Conservation (phyloP, 2,888 invertebrate genomes). For the Fragum fragum region DNA sequence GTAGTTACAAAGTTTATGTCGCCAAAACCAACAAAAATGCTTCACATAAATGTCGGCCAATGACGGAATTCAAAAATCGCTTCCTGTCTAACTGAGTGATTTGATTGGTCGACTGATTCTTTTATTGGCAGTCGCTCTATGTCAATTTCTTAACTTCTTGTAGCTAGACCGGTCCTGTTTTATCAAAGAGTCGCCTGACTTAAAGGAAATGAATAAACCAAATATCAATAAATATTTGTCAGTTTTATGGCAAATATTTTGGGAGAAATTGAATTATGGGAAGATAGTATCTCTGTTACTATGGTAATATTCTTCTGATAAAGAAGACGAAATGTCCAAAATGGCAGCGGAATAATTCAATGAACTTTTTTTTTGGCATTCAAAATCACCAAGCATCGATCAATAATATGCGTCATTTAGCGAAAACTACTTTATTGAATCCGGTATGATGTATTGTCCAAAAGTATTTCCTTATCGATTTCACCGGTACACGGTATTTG, state of each 20-base stretch:
- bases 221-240: conserved; percentile 9
- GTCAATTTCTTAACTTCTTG: too few species aligned
- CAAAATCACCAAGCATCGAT: neutral
- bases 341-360: conserved; percentile 6
- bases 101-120: too few species aligned
- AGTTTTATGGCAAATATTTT: neutral
- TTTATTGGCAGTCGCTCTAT: too few species aligned
- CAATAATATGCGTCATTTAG: neutral
- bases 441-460: neutral
- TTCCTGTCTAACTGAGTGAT: too few species aligned
- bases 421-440: neutral
- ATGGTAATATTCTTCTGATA: conserved; percentile 2
- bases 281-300: conserved; percentile 2
- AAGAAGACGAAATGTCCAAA: neutral
- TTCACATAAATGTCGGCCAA: too few species aligned
- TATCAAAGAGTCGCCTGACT: neutral
- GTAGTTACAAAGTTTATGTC: too few species aligned
- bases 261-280: neutral
- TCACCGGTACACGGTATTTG: too few species aligned
- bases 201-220: neutral
- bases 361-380: neutral
- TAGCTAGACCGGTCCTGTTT: too few species aligned
- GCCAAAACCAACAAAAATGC: too few species aligned
- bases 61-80: too few species aligned
- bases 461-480: too few species aligned